Conservation (phyloP, 2,888 invertebrate genomes). For the Slavum lentiscoides region DNA sequence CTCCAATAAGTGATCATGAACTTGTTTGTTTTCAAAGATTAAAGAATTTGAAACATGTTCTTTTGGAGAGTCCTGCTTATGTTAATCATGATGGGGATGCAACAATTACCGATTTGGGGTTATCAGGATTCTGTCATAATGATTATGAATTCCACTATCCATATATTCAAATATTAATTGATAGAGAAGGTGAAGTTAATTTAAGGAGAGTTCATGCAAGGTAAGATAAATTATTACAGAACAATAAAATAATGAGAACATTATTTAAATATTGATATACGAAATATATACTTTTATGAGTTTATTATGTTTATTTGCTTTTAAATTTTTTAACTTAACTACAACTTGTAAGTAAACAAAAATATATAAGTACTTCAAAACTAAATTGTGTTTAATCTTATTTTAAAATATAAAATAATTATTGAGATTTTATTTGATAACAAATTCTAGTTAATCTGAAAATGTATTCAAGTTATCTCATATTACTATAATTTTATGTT, state of each 20-base stretch:
- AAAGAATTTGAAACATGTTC: conserved; percentile 63
- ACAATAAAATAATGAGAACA: not conserved
- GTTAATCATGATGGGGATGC: conserved; percentile 44
- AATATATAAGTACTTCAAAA: too few species aligned
- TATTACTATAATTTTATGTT: too few species aligned
- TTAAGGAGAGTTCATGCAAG: conserved; percentile 26
- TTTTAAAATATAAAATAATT: too few species aligned
- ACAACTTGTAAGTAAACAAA: too few species aligned
- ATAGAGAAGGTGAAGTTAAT: conserved; percentile 27
- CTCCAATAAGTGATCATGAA: conserved; percentile 66
- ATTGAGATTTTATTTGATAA: too few species aligned
- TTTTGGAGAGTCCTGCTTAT: conserved; percentile 62
- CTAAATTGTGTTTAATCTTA: too few species aligned
- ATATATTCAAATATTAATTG: conserved; percentile 42
- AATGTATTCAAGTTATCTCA: too few species aligned
- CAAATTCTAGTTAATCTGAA: too few species aligned
- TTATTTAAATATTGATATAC: not conserved
- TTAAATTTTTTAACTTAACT: too few species aligned
- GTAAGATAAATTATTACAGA: conserved; percentile 3
- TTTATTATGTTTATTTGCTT: not conserved
- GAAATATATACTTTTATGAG: not conserved
- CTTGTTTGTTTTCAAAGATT: conserved; percentile 66
- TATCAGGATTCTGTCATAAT: conserved; percentile 41
- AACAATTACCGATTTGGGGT: conserved; percentile 46
- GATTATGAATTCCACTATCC: conserved; percentile 18